These are phyloP conservation scores for Pterois miles DNA, from an alignment of 2,797 vertebrate genomes.

Conservation along the genomic window DNA sequence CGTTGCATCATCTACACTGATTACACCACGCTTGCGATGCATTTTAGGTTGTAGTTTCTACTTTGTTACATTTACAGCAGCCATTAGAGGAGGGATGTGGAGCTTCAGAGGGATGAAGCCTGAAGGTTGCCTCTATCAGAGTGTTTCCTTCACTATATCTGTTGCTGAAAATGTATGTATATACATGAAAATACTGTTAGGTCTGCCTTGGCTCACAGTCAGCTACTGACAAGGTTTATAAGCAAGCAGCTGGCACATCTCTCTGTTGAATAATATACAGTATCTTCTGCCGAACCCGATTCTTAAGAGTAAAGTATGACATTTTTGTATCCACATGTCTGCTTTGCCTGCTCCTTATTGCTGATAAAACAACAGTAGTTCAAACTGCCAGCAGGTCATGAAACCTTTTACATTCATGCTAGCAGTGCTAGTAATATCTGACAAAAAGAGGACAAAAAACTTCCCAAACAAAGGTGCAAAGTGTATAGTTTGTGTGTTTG, in stretches of 20 bases:
- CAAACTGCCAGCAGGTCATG: background rate
- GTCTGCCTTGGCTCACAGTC: background rate
- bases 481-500: too few relatives aligned
- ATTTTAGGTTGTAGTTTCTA: background rate
- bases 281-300: background rate
- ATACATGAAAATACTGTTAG: background rate
- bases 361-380: background rate
- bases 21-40: background rate
- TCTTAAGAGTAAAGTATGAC: background rate
- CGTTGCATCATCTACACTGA: slow-evolving; percentile 21
- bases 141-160: background rate
- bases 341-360: background rate
- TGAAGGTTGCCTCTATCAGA: background rate
- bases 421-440: too few relatives aligned
- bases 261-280: background rate
- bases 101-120: background rate
- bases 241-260: background rate
- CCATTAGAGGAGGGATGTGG: background rate
- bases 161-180: background rate
- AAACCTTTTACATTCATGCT: background rate
- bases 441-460: too few relatives aligned
- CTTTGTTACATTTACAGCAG: slow-evolving; percentile 5
- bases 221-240: background rate
- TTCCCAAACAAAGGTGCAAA: too few relatives aligned
- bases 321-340: background rate